Base-by-base conservation (phyloP, 2,797 vertebrate species). In the Tragopan temminckii region DNA sequence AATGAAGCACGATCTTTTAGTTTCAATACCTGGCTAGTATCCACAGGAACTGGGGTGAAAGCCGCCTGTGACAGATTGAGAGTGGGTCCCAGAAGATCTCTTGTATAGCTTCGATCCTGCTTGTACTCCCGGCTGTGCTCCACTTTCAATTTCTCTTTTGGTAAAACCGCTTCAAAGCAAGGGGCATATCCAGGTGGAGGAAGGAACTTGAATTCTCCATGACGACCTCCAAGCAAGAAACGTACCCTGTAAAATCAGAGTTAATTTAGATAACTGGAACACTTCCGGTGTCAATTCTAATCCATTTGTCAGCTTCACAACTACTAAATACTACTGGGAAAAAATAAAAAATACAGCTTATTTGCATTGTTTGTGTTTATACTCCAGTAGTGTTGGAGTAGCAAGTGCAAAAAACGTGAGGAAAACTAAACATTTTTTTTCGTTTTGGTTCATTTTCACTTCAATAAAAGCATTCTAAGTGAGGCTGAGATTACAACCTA, bases 171-270 rank as follows among this genome's bases (percentile, higher is more conserved):
- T 97, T 99, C 99, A 64, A 98, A 99, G 93, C 99, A 99, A 4
- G 99, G 99, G 24, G 99, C 99, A 25, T 99, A 99, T 15, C 99
- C 99, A 14, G 98, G 98, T 5, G 99, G 99, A 58, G 99, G 99
- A 72, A 99, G 99, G 93, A 99, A 99, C 95, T 99, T 99, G 96
- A 99, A 99, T 90, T 99, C 99, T 50, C 99, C 99, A 11, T 99
- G 99, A 81, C 99, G 98, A 53, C 99, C 99, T 5, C 99, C 99
- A 19, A 99, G 98, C 89, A 99, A 98, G 94, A 99, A 99, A 88
- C 98, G 99, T 42, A 99, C 98, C 96, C 99, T 99, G 86, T 25
- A 94, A 96, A 62, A 90, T 77, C 19, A 94, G 29, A 75, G 52
- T 68, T 74, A 43, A 36, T 85, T 89, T 69, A 93, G 63, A 68